A percentile compares a stretch with the other conserved stretches of the same genome.
Conservation (phyloP, 1,140 invertebrate genomes). For the Pissodes strobi region DNA sequence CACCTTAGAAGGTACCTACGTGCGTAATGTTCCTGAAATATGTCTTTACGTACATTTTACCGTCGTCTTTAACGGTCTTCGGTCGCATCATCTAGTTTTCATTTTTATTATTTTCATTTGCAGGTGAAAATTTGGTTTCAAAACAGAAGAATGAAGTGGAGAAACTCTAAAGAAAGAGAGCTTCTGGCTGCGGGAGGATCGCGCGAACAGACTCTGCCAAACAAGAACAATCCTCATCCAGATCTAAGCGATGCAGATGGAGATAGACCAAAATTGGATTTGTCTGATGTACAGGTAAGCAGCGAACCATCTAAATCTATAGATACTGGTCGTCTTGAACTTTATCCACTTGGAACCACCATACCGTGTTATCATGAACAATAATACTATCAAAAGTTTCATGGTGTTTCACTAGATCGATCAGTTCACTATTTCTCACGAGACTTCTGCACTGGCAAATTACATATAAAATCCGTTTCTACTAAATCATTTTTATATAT, state of each 20-base stretch:
- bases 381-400: neutral
- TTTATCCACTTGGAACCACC: too few relatives aligned
- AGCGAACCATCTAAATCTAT: too few relatives aligned
- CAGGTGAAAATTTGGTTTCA: constrained; percentile 98
- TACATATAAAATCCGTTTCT: too few relatives aligned
- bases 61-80: too few relatives aligned
- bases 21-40: too few relatives aligned
- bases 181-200: constrained; percentile 89
- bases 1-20: too few relatives aligned
- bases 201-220: constrained; percentile 91
- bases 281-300: constrained; percentile 55
- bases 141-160: constrained; percentile 95
- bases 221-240: constrained; percentile 96
- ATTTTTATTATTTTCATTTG: too few relatives aligned
- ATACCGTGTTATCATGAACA: neutral
- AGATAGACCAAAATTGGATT: constrained; percentile 69
- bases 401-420: neutral
- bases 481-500: constrained; percentile 37
- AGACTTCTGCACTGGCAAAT: too few relatives aligned
- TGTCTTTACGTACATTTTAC: too few relatives aligned
- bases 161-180: constrained; percentile 96
- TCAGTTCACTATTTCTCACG: neutral
- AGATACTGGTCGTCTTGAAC: too few relatives aligned
- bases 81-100: too few relatives aligned
- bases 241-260: constrained; percentile 89